Base-by-base conservation (phyloP, 2,888 invertebrate genomes). In the Empis stercorea region DNA sequence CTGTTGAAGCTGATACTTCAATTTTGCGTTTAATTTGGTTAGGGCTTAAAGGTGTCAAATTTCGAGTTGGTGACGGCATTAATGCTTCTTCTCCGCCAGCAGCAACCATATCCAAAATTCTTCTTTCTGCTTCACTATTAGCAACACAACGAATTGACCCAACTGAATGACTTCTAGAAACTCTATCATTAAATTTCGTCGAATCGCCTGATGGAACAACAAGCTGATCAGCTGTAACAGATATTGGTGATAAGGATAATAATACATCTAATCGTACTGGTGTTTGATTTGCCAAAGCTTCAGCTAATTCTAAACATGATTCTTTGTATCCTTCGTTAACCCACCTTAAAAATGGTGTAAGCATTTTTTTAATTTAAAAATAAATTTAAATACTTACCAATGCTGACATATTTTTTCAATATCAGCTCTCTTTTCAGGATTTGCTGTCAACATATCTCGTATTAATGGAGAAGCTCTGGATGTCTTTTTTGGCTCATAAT, bases 381-480 rank as follows among this genome's bases (percentile, higher is more conserved):
- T n/a, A n/a, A n/a, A n/a, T n/a, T n/a, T n/a, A n/a, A n/a, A n/a
- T 51, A 69, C 72, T 71, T 61, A 75, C 88, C 91, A 87, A 72
- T 99, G 91, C 40, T 83, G 81, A 64, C 96, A 94, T 53, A 99
- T 94, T 65, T 89, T 91, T 52, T 88, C 86, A 54, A 99, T 91
- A 59, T 87, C 87, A 10, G 95, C 93, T 54, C 97, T 78, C 61
- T 86, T 81, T 43, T 81, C 74, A 0, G 96, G 91, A 61, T 88
- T 87, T 38, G 96, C 94, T 1, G 92, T 91, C 58, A 99, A 74
- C 87, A 99, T 91, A 57, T 89, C 88, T 44, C 89, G 79, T 54
- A 99, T 96, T 44, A 99, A 74, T 43, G 91, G 85, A 6, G 96
- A 95, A 1, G 96, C 96, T 57, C 92, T 82, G 52, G 96, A 94